Base-by-base conservation (phyloP, 2,113 vertebrate species). In the Alethe castanea region DNA sequence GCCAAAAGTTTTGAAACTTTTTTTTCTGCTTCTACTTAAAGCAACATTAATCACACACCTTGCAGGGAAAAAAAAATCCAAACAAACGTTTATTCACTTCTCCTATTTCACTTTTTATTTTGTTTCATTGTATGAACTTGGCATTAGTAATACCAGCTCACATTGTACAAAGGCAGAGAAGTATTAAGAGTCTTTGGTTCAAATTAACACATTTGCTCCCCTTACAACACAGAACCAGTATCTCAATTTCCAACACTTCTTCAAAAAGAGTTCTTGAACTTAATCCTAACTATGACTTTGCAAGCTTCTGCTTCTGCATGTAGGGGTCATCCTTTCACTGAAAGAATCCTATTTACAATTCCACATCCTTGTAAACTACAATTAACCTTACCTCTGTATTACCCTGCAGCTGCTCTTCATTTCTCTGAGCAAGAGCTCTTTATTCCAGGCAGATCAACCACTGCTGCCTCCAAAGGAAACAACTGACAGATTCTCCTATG, bases 1-100 rank as follows among this genome's bases (percentile, higher is more conserved):
- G 23, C 1, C 0, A 0, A 9, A 38, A 24, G 2, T 48, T 85
- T 25, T 11, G 2, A 29, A 45, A 57, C 19, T 52, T 3, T 38
- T 53, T 60, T 50, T 35, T 31, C 40, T 52, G 8, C 38, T 64
- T 19, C 23, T 28, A 64, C 19, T 15, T 60, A 81, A 70, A 16
- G 16, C 80, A 62, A 18, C 4, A 60, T 5, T 38, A 31, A 70
- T 59, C 19, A 62, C 17, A 20, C 1, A 3, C 4, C 14, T 38
- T 24, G 17, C 11, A 66, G 60, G 2, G 60, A 1, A 2, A 11
- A 36, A 56, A 31, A 38, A 33, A 14, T 17, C 31, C 5, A 36
- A 25, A 48, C 2, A 23, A 11, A 4, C 8, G 40, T 50, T 35
- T 48, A n/a, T 33, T 86, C 18, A 57, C 10, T 64, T 67, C 29